These are phyloP conservation scores for Gymnarchus niloticus DNA, from an alignment of 2,113 vertebrate genomes.

Conservation along the genomic window DNA sequence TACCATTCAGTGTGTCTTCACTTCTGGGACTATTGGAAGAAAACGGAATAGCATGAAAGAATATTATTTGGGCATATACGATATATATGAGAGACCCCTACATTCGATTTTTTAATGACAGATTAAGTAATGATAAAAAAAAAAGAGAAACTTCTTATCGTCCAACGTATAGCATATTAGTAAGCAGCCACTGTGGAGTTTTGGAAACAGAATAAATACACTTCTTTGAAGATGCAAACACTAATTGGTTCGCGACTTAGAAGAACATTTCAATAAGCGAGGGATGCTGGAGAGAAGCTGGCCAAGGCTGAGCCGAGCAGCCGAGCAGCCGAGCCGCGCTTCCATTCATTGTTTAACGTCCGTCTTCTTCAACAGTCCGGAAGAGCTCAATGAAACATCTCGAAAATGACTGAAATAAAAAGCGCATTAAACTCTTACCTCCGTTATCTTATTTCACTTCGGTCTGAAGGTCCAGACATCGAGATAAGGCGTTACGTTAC, in stretches of 20 bases:
- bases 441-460: neutral
- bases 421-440: neutral
- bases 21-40: too few species aligned
- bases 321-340: neutral
- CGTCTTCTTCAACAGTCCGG: neutral
- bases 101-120: neutral
- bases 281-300: neutral
- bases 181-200: too few species aligned
- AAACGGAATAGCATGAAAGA: too few species aligned
- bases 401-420: neutral
- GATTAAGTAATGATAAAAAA: too few species aligned
- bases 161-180: neutral
- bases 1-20: too few species aligned
- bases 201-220: too few species aligned
- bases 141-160: neutral
- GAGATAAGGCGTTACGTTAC: neutral
- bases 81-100: neutral
- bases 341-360: slow-evolving; percentile 15
- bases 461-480: neutral
- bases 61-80: too few species aligned
- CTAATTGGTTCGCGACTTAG: too few species aligned
- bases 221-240: too few species aligned
- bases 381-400: neutral
- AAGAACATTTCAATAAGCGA: neutral
- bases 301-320: too few species aligned